Conservation (phyloP, 2,888 invertebrate species). For the Keiferia lycopersicella region DNA sequence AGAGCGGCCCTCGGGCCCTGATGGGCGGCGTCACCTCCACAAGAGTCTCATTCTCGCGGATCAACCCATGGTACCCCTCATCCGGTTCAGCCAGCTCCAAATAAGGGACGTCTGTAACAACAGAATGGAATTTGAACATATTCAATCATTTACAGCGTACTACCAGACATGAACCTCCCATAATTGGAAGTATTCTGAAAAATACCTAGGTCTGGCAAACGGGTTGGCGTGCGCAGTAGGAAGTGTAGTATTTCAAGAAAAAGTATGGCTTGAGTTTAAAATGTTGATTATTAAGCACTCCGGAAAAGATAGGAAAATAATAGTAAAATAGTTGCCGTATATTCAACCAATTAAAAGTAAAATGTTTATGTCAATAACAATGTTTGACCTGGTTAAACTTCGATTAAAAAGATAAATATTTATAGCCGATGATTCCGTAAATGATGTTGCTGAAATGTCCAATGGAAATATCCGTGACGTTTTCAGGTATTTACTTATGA, state of each 20-base stretch:
- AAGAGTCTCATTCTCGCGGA: conserved; percentile 94
- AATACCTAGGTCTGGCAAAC: not conserved
- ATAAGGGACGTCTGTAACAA: conserved; percentile 82
- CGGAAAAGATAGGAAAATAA: not conserved
- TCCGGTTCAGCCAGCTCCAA: conserved; percentile 90
- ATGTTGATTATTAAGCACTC: too few species aligned
- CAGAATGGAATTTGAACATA: not conserved
- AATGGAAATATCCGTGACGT: too few species aligned
- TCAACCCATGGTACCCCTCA: conserved; percentile 95
- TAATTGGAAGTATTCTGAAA: too few species aligned
- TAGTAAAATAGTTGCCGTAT: not conserved
- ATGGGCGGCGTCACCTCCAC: conserved; percentile 97
- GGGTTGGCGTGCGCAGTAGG: too few species aligned
- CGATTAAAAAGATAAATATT: not conserved
- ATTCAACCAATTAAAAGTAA: not conserved
- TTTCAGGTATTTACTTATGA: too few species aligned
- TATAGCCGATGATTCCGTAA: too few species aligned
- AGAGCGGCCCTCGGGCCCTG: conserved; percentile 90
- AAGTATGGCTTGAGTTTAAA: too few species aligned
- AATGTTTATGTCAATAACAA: conserved; percentile 15
- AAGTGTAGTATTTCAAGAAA: too few species aligned
- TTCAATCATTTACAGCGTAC: too few species aligned
- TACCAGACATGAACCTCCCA: too few species aligned
- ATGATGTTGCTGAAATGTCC: too few species aligned
- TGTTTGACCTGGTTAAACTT: conserved; percentile 14